These are phyloP conservation scores for Gorsachius magnificus DNA, from an alignment of 2,797 vertebrate species.

Conservation along the genomic window DNA sequence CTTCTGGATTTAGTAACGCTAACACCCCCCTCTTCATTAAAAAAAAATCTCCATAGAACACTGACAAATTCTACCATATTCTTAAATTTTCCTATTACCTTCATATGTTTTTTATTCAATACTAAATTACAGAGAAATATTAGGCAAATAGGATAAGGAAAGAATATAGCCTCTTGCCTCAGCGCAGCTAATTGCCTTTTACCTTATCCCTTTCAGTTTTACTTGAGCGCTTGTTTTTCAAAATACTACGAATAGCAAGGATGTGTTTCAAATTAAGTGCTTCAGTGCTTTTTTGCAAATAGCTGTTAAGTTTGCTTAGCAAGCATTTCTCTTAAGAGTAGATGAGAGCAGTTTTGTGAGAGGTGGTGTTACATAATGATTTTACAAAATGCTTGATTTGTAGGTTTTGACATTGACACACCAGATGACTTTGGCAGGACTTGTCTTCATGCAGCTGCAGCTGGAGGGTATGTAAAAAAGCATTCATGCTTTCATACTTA, in stretches of 20 bases:
- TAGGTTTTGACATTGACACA: conserved; percentile 96
- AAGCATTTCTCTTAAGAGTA: neutral
- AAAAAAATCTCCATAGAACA: neutral
- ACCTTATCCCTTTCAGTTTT: neutral
- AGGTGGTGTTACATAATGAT: neutral
- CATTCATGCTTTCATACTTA: neutral
- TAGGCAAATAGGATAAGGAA: neutral
- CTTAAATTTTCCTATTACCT: neutral
- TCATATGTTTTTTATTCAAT: neutral
- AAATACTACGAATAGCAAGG: neutral
- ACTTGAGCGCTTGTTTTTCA: neutral
- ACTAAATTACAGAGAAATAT: neutral
- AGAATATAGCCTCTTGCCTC: neutral
- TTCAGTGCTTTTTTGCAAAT: neutral
- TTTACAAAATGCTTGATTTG: conserved; percentile 50
- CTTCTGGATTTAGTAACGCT: neutral
- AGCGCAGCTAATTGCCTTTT: neutral
- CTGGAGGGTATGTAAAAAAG: conserved; percentile 89
- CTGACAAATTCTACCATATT: neutral
- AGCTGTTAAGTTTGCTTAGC: neutral
- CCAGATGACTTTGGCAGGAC: conserved; percentile 98
- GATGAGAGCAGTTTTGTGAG: neutral
- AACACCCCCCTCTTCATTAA: neutral
- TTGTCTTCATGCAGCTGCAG: conserved; percentile 98
- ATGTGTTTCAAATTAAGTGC: neutral